Evolutionary conservation across 2,888 invertebrate genomes (phyloP).

Genomic region (Lithophane leautieri): DNA sequence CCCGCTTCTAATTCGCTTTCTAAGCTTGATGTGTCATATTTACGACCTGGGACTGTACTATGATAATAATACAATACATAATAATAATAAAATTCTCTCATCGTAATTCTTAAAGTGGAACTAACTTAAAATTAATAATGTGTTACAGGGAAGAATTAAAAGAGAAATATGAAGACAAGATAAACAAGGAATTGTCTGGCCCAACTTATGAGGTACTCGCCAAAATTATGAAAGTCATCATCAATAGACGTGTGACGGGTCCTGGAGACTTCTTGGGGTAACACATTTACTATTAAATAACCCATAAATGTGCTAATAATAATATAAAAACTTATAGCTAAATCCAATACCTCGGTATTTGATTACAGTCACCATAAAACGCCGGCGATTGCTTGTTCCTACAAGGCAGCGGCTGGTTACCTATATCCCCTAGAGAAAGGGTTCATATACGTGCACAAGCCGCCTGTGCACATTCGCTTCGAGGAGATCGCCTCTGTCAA

Average conservation of each 20-base stretch:
- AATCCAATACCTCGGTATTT: not conserved
- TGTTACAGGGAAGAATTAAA: constrained; percentile 94
- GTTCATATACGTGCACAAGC: constrained; percentile 99
- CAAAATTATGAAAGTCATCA: constrained; percentile 98
- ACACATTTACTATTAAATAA: constrained; percentile 13
- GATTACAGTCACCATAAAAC: constrained; percentile 94
- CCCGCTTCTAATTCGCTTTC: not conserved
- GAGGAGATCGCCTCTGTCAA: constrained; percentile 98
- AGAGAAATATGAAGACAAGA: constrained; percentile 97
- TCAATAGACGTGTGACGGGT: constrained; percentile 98
- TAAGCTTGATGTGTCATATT: not conserved
- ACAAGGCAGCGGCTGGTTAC: constrained; percentile 99
- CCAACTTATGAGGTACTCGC: constrained; percentile 98
- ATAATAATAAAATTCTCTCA: too few species aligned
- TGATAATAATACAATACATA: too few species aligned
- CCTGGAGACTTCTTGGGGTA: constrained; percentile 98
- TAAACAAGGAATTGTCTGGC: constrained; percentile 97
- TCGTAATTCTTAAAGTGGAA: not conserved
- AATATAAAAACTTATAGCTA: not conserved
- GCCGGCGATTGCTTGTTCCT: constrained; percentile 98
- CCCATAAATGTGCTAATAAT: not conserved
- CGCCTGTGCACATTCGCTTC: constrained; percentile 99
- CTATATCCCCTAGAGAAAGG: constrained; percentile 99
- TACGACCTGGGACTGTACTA: too few species aligned
- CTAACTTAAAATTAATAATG: not conserved